Evolutionary conservation across 2,797 vertebrate genomes (phyloP).

Genomic region (Cichlasoma orientale): DNA sequence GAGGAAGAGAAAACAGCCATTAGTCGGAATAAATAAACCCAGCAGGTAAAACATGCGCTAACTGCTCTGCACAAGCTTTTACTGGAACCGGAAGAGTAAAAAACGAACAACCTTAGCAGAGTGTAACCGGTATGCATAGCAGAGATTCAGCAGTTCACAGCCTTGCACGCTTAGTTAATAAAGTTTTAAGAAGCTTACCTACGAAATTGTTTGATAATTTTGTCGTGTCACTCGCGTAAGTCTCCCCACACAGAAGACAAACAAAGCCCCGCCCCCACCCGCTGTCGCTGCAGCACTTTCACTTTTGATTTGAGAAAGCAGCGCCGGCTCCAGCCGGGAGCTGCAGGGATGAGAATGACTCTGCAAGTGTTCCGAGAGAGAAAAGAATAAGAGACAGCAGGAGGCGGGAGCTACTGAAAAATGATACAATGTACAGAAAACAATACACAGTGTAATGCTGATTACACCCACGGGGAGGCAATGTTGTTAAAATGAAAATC

Average conservation of each 20-base stretch:
- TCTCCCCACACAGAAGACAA: neutral
- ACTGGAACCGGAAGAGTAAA: neutral
- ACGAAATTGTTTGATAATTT: neutral
- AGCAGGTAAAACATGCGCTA: too few species aligned
- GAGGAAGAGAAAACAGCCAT: fast-evolving
- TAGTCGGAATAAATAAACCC: neutral
- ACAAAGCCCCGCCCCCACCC: neutral
- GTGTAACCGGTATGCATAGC: neutral
- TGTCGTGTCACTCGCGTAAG: neutral
- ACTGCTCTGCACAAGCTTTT: neutral
- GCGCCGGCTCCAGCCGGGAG: neutral
- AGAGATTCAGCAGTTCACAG: neutral
- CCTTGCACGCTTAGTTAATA: neutral
- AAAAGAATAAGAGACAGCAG: too few species aligned
- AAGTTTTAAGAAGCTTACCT: neutral
- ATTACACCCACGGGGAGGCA: neutral
- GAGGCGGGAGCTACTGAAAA: neutral
- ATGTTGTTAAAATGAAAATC: neutral
- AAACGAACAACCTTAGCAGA: neutral
- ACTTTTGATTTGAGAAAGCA: neutral
- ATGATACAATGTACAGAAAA: neutral
- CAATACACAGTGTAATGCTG: neutral
- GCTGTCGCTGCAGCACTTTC: neutral
- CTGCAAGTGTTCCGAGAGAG: neutral
- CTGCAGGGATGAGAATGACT: neutral